Conservation (phyloP, 2,797 vertebrate genomes). For the Triplophysa yarkandensis region DNA sequence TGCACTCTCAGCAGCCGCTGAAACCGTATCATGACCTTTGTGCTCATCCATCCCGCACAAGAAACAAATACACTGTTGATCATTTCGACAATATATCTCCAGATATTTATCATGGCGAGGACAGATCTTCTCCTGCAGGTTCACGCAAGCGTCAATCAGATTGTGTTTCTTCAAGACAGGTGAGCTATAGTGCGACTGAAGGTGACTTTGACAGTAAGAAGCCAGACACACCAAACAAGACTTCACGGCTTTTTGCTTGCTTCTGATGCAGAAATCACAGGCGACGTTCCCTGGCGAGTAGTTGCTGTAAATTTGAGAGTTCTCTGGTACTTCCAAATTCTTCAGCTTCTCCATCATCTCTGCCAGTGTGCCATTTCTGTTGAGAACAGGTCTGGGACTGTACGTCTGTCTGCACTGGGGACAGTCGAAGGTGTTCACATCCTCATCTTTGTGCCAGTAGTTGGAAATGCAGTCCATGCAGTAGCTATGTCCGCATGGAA, state of each 20-base stretch:
- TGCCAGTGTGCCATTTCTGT: constrained; percentile 32
- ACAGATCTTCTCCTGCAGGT: constrained; percentile 82
- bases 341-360: constrained; percentile 45
- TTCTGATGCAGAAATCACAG: constrained; percentile 81
- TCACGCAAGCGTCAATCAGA: constrained; percentile 78
- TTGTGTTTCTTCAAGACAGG: constrained; percentile 80
- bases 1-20: constrained; percentile 76
- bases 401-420: constrained; percentile 42
- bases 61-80: constrained; percentile 83
- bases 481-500: constrained; percentile 40
- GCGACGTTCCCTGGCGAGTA: constrained; percentile 70
- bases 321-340: not conserved
- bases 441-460: constrained; percentile 15
- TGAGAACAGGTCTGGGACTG: constrained; percentile 31
- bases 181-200: constrained; percentile 38
- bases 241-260: constrained; percentile 80
- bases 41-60: constrained; percentile 67
- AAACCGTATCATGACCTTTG: constrained; percentile 80
- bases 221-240: constrained; percentile 83
- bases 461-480: constrained; percentile 42
- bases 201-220: constrained; percentile 77
- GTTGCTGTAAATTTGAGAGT: not conserved
- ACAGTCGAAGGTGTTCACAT: constrained; percentile 19
- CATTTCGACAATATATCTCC: constrained; percentile 82
- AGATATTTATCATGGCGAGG: constrained; percentile 79